Percentiles rank a stretch among this genome's conserved stretches.
phyloP scores from a whole-genome alignment of 2,113 vertebrate genomes.

The Gymnogyps californianus region DNA sequence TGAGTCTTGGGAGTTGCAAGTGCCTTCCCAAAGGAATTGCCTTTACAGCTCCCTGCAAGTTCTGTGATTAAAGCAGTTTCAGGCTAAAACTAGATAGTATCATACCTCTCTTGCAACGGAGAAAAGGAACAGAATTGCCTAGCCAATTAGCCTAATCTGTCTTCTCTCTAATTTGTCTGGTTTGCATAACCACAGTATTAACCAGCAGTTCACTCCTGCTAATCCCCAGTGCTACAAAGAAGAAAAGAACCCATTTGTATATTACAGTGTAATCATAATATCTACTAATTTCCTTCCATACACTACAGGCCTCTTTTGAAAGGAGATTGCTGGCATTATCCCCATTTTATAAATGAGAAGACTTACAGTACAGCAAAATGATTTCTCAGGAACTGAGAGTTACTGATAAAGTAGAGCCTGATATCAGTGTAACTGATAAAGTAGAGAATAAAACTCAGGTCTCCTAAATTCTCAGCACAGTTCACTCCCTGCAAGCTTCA shows the following conservation, averaged over 20 bases:
- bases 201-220: not conserved
- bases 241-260: constrained; percentile 13
- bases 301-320: constrained; percentile 12
- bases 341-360: constrained; percentile 27
- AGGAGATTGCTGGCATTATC: constrained; percentile 40
- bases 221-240: not conserved
- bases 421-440: constrained; percentile 21
- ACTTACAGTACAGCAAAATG: not conserved
- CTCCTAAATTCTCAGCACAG: constrained; percentile 12
- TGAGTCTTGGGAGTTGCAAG: not conserved
- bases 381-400: constrained; percentile 35
- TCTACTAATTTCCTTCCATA: constrained; percentile 37
- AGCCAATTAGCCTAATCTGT: constrained; percentile 40
- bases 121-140: not conserved
- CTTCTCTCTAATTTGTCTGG: constrained; percentile 7
- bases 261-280: constrained; percentile 32
- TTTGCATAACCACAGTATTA: constrained; percentile 25
- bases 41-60: not conserved
- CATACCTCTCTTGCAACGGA: not conserved
- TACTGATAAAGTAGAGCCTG: constrained; percentile 42
- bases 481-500: not conserved
- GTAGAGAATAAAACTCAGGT: not conserved
- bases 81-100: not conserved
- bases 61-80: not conserved
- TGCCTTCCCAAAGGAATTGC: not conserved